Conservation (phyloP, 2,113 vertebrate species). For the Hydrochoerus hydrochaeris region DNA sequence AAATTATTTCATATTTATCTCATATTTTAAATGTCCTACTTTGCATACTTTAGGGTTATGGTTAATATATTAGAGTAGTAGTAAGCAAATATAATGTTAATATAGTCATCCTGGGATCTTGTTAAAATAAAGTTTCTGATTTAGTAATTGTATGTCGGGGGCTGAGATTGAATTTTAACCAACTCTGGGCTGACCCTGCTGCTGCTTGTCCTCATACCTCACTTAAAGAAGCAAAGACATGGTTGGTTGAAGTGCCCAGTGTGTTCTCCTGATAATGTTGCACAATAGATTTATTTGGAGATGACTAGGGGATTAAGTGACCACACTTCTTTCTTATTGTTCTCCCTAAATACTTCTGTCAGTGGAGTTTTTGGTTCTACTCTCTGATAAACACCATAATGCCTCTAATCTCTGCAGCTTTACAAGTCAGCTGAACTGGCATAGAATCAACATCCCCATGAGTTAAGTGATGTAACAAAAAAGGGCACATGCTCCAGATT, state of each 20-base stretch:
- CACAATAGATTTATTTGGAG: background rate
- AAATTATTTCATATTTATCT: constrained; percentile 37
- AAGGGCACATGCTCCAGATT: background rate
- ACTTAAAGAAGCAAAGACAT: background rate
- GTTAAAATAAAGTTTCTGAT: constrained; percentile 49
- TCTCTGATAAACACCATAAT: background rate
- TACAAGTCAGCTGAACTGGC: background rate
- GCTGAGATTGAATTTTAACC: background rate
- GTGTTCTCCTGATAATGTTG: background rate
- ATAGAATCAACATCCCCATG: background rate
- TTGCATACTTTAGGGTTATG: background rate
- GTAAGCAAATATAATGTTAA: constrained; percentile 1
- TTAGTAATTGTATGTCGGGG: background rate
- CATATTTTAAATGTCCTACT: constrained; percentile 42
- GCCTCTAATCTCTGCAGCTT: background rate
- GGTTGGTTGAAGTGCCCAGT: background rate
- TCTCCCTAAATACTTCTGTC: background rate
- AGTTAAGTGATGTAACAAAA: background rate
- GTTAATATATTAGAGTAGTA: background rate
- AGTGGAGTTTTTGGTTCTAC: background rate
- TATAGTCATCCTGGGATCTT: background rate
- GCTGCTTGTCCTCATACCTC: background rate
- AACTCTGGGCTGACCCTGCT: background rate
- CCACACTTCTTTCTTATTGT: background rate
- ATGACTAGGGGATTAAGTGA: background rate